Conservation (phyloP, 2,797 vertebrate species). For the Falco cherrug region DNA sequence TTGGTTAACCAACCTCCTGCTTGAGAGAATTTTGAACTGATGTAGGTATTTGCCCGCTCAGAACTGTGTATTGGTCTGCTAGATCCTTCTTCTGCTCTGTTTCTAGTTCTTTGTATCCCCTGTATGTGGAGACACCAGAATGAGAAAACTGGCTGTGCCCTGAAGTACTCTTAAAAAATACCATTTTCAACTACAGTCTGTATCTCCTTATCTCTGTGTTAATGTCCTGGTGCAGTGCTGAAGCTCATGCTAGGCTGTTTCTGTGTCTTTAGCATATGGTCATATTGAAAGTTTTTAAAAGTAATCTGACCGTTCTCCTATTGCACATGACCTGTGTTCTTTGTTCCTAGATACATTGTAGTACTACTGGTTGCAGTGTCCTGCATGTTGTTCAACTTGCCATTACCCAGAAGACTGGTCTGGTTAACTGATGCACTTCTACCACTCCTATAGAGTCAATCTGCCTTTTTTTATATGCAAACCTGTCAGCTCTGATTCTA, state of each 20-base stretch:
- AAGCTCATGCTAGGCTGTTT: not conserved
- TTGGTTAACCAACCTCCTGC: not conserved
- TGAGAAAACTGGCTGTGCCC: not conserved
- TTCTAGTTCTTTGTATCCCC: not conserved
- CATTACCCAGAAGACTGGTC: not conserved
- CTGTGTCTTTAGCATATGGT: not conserved
- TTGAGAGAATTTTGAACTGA: not conserved
- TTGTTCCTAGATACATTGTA: not conserved
- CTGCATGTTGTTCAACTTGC: not conserved
- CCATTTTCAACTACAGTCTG: not conserved
- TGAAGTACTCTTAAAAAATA: not conserved
- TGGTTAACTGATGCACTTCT: not conserved
- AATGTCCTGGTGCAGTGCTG: not conserved
- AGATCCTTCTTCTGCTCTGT: not conserved
- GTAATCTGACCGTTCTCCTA: not conserved
- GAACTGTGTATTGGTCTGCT: not conserved
- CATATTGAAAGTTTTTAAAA: no score
- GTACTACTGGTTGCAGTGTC: not conserved
- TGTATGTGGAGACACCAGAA: not conserved
- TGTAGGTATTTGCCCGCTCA: not conserved
- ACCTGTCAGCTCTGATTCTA: not conserved
- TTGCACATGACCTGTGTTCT: fast-evolving
- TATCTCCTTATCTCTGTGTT: not conserved
- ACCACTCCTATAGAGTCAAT: not conserved
- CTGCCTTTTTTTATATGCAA: not conserved